Conservation (phyloP, 1,140 invertebrate genomes). For the Euglossa dilemma region DNA sequence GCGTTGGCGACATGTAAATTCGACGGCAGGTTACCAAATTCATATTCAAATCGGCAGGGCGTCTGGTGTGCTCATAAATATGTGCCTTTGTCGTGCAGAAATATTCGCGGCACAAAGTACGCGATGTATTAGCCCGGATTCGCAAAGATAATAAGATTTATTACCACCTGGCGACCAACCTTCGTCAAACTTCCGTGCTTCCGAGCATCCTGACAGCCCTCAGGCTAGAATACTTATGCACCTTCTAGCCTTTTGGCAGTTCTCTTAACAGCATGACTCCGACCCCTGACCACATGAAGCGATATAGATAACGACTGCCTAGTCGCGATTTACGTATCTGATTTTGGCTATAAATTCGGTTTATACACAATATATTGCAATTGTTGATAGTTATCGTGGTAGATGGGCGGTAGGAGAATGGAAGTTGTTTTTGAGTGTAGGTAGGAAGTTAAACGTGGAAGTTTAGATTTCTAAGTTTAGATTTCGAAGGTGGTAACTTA, state of each 20-base stretch:
- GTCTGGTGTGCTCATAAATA: constrained; percentile 41
- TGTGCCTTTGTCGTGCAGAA: constrained; percentile 30
- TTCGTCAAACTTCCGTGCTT: constrained; percentile 57
- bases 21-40: not conserved
- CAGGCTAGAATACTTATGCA: constrained; percentile 3
- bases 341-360: not conserved
- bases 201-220: not conserved
- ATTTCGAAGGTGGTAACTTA: too few relatives aligned
- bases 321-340: not conserved
- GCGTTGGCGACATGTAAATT: not conserved
- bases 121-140: constrained; percentile 50
- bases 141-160: constrained; percentile 66
- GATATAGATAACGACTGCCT: too few relatives aligned
- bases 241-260: constrained; percentile 20
- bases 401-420: too few relatives aligned
- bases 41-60: not conserved
- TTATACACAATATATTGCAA: too few relatives aligned
- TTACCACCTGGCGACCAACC: constrained; percentile 47
- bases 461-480: too few relatives aligned
- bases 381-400: too few relatives aligned
- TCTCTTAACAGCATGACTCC: constrained; percentile 8
- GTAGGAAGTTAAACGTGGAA: too few relatives aligned
- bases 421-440: too few relatives aligned
- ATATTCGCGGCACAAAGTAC: constrained; percentile 39
- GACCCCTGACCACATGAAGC: not conserved